Percentiles rank a stretch among this genome's conserved stretches.
These are phyloP conservation scores for Antechinus flavipes DNA, from an alignment of 2,113 vertebrate species.

Conservation along the genomic window DNA sequence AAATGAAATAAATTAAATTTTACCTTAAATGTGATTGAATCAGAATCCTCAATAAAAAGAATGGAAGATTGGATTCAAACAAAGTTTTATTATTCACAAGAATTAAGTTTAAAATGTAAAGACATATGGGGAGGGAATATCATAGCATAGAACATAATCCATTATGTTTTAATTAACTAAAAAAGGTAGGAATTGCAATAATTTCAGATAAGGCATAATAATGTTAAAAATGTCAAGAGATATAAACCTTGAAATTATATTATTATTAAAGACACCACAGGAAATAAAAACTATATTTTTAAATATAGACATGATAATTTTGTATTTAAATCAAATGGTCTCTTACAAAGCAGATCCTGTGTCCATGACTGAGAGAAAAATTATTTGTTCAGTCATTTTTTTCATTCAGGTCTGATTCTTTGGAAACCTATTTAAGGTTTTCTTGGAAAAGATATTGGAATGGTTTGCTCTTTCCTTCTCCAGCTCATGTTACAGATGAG, in stretches of 20 bases:
- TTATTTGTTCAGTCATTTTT: neutral
- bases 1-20: neutral
- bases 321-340: neutral
- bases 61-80: neutral
- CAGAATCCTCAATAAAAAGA: neutral
- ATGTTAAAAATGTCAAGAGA: neutral
- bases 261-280: neutral
- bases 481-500: neutral
- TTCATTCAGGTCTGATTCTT: neutral
- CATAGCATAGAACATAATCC: neutral
- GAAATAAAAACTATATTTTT: neutral
- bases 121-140: neutral
- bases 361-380: neutral
- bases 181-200: neutral
- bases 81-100: neutral
- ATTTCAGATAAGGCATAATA: neutral
- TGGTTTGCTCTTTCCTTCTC: neutral
- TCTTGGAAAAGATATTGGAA: neutral
- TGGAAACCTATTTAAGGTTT: neutral
- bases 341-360: neutral
- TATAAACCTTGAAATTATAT: neutral
- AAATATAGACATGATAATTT: neutral
- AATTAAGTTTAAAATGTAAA: neutral
- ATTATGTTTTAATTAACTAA: neutral
- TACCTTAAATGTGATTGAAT: neutral